Evolutionary conservation across 2,888 invertebrate species (phyloP).

Genomic region (Agrochola circellaris): DNA sequence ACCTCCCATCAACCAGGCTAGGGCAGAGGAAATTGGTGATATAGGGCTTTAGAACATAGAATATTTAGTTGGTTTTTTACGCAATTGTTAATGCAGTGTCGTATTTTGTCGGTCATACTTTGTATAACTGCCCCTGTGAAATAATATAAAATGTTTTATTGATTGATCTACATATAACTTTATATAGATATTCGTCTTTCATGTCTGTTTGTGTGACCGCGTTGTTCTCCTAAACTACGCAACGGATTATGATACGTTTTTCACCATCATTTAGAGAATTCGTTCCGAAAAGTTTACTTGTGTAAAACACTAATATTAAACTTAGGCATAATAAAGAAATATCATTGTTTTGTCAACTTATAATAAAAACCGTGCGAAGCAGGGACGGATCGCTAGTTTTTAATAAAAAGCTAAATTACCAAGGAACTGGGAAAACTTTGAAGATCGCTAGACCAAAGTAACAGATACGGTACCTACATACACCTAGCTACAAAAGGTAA

Average conservation of each 20-base stretch:
- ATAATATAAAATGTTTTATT: background rate
- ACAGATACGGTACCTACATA: background rate
- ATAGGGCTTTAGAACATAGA: constrained; percentile 14
- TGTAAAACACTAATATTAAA: background rate
- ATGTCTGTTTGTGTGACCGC: background rate
- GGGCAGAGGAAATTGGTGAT: constrained; percentile 64
- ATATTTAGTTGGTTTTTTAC: background rate
- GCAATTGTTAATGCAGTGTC: background rate
- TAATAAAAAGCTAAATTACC: background rate
- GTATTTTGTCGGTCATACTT: background rate
- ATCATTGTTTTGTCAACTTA: background rate
- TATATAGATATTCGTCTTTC: background rate
- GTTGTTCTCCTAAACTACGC: background rate
- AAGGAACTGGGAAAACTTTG: background rate
- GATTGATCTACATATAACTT: background rate
- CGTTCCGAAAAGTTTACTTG: background rate
- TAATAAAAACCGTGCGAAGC: background rate
- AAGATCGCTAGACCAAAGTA: background rate
- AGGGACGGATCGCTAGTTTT: background rate
- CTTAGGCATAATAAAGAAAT: background rate
- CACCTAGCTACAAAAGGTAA: background rate
- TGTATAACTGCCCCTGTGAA: background rate
- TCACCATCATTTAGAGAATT: background rate
- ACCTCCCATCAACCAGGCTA: constrained; percentile 69
- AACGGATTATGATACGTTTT: background rate